Base-by-base conservation (phyloP, 2,797 vertebrate species). In the Lates japonicus region DNA sequence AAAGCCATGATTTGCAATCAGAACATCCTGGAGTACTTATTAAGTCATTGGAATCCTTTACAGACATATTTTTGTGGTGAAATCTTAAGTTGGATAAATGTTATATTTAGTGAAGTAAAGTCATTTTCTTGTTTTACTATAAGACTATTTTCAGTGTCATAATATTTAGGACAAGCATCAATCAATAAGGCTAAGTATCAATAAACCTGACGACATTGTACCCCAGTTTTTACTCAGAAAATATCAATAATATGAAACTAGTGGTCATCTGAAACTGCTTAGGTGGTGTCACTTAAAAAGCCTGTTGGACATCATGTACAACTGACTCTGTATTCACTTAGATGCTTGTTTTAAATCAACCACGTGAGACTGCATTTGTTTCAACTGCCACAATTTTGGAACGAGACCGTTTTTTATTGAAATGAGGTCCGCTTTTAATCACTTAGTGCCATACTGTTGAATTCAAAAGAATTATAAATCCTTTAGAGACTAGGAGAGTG, bases 1-100 rank as follows among this genome's bases (percentile, higher is more conserved):
- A 95, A 97, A 97, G 96, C 96, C 97, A 97, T 98, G 95, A 94
- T 96, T 96, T 96, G 95, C 95, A 95, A 96, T 94, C 93, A 94
- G 94, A 94, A 94, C 92, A 94, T 95, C 75, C 92, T 93, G 90
- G 92, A 89, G 91, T 94, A 95, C 91, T 88, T 87, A 88, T 74
- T 59, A 81, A 86, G 82, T 89, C 52, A 87, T 88, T 87, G 90
- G 73, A 91, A 86, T 92, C 71, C 76, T 92, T 93, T 91, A 81
- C 77, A 81, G 82, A 91, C 86, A 89, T 92, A 89, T 94, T 92
- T 93, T 93, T 93, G 92, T 94, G 94, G 92, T 94, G 92, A 93
- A 92, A 90, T 87, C 77, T 93, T 94, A 76, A 89, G 88, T 92
- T 92, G 90, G 90, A 90, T 92, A 86, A 91, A 91, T 92, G 87